phyloP scores from a whole-genome alignment of 2,888 invertebrate genomes.

The Hypercompe scribonia region DNA sequence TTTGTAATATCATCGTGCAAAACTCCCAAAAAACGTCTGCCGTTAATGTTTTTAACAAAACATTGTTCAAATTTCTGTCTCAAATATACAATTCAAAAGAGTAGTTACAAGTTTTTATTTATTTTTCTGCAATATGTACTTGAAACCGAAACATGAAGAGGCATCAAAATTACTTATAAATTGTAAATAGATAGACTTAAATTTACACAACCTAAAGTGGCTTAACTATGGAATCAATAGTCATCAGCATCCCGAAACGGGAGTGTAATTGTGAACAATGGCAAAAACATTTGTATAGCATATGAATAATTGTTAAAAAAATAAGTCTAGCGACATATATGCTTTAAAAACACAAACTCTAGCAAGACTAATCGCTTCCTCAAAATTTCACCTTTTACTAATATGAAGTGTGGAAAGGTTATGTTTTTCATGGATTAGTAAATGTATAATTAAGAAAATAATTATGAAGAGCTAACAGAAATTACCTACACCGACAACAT shows the following conservation, averaged over 20 bases:
- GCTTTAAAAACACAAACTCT: neutral
- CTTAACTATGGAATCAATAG: neutral
- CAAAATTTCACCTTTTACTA: neutral
- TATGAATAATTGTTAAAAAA: neutral
- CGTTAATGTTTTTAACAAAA: too few species aligned
- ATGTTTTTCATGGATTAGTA: neutral
- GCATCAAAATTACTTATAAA: neutral
- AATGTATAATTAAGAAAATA: neutral
- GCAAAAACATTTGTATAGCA: neutral
- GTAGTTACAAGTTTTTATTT: too few species aligned
- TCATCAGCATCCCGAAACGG: neutral
- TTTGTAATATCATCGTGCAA: neutral
- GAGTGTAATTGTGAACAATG: neutral
- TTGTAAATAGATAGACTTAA: neutral
- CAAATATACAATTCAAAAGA: too few species aligned
- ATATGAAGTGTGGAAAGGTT: neutral
- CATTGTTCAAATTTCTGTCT: too few species aligned
- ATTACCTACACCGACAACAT: neutral
- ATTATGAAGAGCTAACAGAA: neutral
- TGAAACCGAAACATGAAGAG: neutral
- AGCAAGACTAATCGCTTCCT: neutral
- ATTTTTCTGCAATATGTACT: neutral
- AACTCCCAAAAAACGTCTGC: neutral
- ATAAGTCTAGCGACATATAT: neutral
- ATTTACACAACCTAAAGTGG: neutral